Percentiles rank a stretch among this genome's conserved stretches.
phyloP scores from a whole-genome alignment of 2,888 invertebrate genomes.

The Eurytoma adleriae region DNA sequence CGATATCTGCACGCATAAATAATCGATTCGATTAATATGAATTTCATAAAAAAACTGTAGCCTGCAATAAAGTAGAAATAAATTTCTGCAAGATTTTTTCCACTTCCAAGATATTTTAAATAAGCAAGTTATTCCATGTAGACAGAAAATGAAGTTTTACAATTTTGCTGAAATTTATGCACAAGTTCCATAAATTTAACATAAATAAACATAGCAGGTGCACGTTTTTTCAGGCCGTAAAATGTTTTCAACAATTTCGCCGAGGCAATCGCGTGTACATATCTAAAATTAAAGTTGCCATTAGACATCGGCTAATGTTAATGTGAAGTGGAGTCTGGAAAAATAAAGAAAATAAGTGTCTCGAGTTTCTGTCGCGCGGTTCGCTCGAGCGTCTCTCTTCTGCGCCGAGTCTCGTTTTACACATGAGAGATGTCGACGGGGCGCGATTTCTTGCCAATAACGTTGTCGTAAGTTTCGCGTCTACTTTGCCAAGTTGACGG shows the following conservation, averaged over 20 bases:
- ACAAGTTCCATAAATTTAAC: not conserved
- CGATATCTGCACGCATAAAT: too few relatives aligned
- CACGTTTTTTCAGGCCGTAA: not conserved
- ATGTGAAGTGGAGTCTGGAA: constrained; percentile 15
- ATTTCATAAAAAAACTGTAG: too few relatives aligned
- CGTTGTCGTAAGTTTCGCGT: constrained; percentile 40
- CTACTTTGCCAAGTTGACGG: constrained; percentile 50
- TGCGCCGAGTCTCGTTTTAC: constrained; percentile 33
- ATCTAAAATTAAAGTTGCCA: constrained; percentile 27
- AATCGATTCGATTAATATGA: too few relatives aligned
- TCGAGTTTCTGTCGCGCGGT: constrained; percentile 12
- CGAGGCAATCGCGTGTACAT: not conserved
- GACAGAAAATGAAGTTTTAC: not conserved
- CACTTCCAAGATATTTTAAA: too few relatives aligned
- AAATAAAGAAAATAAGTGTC: not conserved
- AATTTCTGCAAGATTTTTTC: too few relatives aligned
- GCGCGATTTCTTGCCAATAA: constrained; percentile 52
- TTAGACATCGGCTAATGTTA: constrained; percentile 10
- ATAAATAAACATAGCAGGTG: constrained; percentile 1
- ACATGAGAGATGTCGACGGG: constrained; percentile 27
- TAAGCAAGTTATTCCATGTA: too few relatives aligned
- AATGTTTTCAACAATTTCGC: constrained; percentile 8
- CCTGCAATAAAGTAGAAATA: too few relatives aligned
- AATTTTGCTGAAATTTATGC: constrained; percentile 6
- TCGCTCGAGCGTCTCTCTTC: not conserved